A percentile compares a stretch with the other conserved stretches of the same genome.
These are phyloP conservation scores for Ernsta delagoae DNA, from an alignment of 2,888 invertebrate species.

Conservation along the genomic window DNA sequence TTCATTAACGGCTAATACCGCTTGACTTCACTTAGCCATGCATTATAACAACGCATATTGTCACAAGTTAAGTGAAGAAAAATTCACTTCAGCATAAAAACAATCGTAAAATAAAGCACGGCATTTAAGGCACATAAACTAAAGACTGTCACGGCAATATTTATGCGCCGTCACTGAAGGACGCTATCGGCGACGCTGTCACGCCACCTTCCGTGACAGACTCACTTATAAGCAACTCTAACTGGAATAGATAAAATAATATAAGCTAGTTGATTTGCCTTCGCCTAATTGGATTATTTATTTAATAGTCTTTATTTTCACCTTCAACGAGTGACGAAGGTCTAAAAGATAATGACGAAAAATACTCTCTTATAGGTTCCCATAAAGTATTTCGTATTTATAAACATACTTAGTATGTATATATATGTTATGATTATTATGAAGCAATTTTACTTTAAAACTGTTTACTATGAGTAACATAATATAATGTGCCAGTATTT, in stretches of 20 bases:
- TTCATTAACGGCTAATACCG: too few species aligned
- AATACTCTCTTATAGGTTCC: too few species aligned
- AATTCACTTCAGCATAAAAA: neutral
- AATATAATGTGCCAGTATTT: too few species aligned
- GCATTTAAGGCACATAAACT: conserved; percentile 5
- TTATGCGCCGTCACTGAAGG: conserved; percentile 42
- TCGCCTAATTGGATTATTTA: conserved; percentile 29
- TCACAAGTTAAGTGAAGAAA: neutral
- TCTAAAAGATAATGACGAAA: too few species aligned
- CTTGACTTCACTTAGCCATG: too few species aligned
- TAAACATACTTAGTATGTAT: too few species aligned
- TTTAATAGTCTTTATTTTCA: neutral
- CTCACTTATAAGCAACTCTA: conserved; percentile 60
- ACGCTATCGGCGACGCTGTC: conserved; percentile 49
- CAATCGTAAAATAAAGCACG: conserved; percentile 9
- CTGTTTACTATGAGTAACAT: too few species aligned
- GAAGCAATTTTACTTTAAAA: too few species aligned
- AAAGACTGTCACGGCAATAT: conserved; percentile 44
- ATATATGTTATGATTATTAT: too few species aligned
- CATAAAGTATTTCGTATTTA: too few species aligned
- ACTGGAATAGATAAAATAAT: conserved; percentile 58
- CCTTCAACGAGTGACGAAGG: neutral
- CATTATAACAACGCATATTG: neutral
- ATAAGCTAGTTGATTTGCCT: conserved; percentile 34
- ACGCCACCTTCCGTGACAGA: conserved; percentile 73